Conservation (phyloP, 1,140 invertebrate species). For the Magallana angulata region DNA sequence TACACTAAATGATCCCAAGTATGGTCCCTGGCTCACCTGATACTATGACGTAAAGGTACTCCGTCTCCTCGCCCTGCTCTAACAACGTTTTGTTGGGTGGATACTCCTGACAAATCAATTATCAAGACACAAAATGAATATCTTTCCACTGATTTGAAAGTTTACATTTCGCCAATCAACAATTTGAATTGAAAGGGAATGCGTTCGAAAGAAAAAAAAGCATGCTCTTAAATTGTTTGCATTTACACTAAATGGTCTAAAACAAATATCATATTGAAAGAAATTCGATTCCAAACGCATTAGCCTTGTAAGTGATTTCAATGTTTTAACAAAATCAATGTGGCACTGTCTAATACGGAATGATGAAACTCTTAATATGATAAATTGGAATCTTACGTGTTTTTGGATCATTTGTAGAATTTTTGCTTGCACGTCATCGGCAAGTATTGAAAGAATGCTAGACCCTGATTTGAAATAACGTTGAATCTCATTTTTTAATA, state of each 20-base stretch:
- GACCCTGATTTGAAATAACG: slow-evolving; percentile 46
- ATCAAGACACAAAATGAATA: not conserved
- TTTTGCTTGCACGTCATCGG: slow-evolving; percentile 60
- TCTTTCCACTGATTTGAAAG: not conserved
- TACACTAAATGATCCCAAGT: too few species aligned
- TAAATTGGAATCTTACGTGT: slow-evolving; percentile 39
- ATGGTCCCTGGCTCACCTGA: slow-evolving; percentile 57
- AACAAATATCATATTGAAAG: too few species aligned
- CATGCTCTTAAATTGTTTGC: not conserved
- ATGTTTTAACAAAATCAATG: not conserved
- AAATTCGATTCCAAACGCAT: too few species aligned
- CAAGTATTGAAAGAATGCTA: slow-evolving; percentile 53
- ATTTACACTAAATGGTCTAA: not conserved
- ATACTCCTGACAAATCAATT: slow-evolving; percentile 62
- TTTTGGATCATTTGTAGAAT: slow-evolving; percentile 61
- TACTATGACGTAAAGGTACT: slow-evolving; percentile 67
- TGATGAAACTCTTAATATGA: not conserved
- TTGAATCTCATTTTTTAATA: slow-evolving; percentile 49
- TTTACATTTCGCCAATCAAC: too few species aligned
- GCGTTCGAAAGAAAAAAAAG: not conserved
- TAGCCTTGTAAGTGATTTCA: too few species aligned
- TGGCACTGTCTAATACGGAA: not conserved
- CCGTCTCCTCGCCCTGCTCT: slow-evolving; percentile 62
- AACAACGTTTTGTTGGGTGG: slow-evolving; percentile 68
- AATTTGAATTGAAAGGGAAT: not conserved